Evolutionary conservation across 35 echinoderm and acorn worm species (phyloP).

Genomic region (Hemicentrotus pulcherrimus): DNA sequence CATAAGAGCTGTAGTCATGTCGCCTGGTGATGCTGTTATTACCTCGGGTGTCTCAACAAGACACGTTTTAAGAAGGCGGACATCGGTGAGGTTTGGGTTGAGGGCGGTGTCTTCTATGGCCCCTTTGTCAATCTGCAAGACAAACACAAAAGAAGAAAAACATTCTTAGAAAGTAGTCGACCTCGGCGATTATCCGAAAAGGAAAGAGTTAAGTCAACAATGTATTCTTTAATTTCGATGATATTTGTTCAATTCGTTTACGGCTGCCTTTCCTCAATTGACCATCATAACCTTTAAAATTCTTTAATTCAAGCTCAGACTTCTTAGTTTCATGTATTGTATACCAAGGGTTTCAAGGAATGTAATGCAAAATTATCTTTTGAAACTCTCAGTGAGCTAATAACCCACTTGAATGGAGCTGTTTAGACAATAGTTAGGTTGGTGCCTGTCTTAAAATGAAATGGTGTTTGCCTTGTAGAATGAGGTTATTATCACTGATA

Average conservation of each 20-base stretch:
- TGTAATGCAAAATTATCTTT: too few species aligned
- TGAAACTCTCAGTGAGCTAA: too few species aligned
- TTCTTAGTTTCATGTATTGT: not conserved
- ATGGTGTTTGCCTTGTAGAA: too few species aligned
- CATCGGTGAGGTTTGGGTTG: constrained; percentile 18
- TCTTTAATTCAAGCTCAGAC: not conserved
- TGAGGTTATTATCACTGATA: too few species aligned
- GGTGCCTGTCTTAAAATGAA: too few species aligned
- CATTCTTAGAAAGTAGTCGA: not conserved
- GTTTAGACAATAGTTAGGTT: too few species aligned
- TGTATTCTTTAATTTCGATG: not conserved
- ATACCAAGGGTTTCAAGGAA: not conserved
- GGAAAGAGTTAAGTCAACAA: not conserved
- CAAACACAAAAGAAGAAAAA: not conserved
- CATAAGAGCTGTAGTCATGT: not conserved
- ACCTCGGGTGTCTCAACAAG: not conserved
- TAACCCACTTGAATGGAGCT: too few species aligned
- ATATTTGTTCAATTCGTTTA: not conserved
- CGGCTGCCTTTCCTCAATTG: not conserved
- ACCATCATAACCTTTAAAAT: not conserved
- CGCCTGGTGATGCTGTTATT: not conserved
- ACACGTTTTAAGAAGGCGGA: constrained; percentile 30
- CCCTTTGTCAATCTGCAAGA: constrained; percentile 57
- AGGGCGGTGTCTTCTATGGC: constrained; percentile 43
- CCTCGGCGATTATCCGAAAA: not conserved